Conservation (phyloP, 2,888 invertebrate species). For the Papilio gigon region DNA sequence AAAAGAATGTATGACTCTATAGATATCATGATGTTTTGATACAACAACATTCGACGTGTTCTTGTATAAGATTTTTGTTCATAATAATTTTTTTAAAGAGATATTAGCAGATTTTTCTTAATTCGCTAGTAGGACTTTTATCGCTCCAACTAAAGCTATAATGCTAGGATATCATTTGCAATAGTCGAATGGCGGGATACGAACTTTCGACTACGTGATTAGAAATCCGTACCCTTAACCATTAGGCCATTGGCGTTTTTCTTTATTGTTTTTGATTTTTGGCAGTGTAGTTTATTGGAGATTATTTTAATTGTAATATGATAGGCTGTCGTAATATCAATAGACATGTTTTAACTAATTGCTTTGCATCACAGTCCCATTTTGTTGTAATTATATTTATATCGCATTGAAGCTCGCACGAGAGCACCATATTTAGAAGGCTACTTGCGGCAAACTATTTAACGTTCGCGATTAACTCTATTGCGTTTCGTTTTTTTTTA, state of each 20-base stretch:
- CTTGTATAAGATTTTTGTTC: constrained; percentile 12
- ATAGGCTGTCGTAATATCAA: not conserved
- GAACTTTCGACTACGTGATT: too few relatives aligned
- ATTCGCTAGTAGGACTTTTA: too few relatives aligned
- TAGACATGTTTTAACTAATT: constrained; percentile 1
- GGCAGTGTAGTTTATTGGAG: not conserved
- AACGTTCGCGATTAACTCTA: constrained; percentile 35
- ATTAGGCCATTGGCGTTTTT: too few relatives aligned
- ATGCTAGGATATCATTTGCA: too few relatives aligned
- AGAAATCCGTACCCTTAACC: too few relatives aligned
- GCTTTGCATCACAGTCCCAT: constrained; percentile 16
- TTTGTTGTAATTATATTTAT: constrained; percentile 29
- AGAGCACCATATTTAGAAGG: constrained; percentile 30
- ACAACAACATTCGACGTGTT: constrained; percentile 6
- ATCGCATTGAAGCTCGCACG: constrained; percentile 20
- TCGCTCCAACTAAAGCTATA: too few relatives aligned
- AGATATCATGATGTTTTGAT: constrained; percentile 14
- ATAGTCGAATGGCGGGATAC: too few relatives aligned
- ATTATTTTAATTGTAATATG: constrained; percentile 6
- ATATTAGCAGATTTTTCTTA: too few relatives aligned
- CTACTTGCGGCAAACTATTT: constrained; percentile 20
- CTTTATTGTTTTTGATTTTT: not conserved
- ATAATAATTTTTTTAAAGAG: too few relatives aligned
- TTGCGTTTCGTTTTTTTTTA: constrained; percentile 14
- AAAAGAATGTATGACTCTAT: constrained; percentile 16